A percentile compares a stretch with the other conserved stretches of the same genome.
Evolutionary conservation across 2,797 vertebrate genomes (phyloP).

Genomic region (Limnodromus scolopaceus): DNA sequence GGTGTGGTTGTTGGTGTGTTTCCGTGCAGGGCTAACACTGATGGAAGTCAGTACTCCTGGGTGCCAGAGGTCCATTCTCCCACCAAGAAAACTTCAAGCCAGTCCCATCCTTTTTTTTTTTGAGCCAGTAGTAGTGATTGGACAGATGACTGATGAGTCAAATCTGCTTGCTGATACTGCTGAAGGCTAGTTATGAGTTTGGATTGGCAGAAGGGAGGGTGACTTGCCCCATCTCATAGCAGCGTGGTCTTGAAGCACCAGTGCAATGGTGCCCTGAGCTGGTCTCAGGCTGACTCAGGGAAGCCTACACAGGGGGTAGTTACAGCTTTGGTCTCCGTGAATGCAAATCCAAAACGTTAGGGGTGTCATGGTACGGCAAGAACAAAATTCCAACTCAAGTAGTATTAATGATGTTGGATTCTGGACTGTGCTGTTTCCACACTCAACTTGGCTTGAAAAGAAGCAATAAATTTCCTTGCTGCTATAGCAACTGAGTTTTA

Average conservation of each 20-base stretch:
- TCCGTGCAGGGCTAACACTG: neutral
- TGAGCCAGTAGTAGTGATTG: neutral
- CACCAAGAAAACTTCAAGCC: neutral
- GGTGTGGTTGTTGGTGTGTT: neutral
- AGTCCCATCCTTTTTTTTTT: neutral
- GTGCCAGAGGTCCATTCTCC: neutral
- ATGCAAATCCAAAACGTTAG: neutral
- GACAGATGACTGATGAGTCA: neutral
- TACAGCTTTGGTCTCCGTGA: neutral
- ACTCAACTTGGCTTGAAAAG: neutral
- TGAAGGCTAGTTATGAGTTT: neutral
- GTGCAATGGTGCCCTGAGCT: neutral
- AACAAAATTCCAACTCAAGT: neutral
- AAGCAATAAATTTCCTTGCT: neutral
- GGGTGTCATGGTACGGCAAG: neutral
- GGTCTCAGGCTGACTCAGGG: neutral
- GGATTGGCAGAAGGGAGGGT: neutral
- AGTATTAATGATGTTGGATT: neutral
- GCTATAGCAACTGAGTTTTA: slow-evolving; percentile 5
- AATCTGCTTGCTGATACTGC: neutral
- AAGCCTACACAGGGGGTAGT: neutral
- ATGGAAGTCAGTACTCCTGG: neutral
- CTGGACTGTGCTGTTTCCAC: neutral
- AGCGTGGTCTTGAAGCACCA: neutral
- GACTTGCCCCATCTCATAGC: too few species aligned